A percentile compares a stretch with the other conserved stretches of the same genome.
These are phyloP conservation scores for Eupristina koningsbergeri DNA, from an alignment of 1,140 invertebrate species.

Conservation along the genomic window DNA sequence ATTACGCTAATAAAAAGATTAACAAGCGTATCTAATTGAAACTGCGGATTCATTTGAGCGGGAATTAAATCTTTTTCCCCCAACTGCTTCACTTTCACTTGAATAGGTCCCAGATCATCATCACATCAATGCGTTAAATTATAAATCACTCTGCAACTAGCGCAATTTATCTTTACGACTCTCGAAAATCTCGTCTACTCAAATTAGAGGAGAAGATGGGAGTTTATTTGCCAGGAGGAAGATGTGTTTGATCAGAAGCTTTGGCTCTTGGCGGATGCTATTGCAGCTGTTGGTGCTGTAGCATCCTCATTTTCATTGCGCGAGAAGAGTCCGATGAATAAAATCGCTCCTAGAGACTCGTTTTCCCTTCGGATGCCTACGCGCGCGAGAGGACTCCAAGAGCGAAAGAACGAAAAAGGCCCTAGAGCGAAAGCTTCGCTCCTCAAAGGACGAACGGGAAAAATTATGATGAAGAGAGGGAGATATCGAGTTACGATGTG, in stretches of 20 bases:
- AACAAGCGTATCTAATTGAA: not conserved
- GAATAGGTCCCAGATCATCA: not conserved
- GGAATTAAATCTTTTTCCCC: not conserved
- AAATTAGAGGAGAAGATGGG: not conserved
- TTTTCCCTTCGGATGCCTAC: slow-evolving; percentile 54
- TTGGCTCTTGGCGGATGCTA: no score
- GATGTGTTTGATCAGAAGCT: not conserved
- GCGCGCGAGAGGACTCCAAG: not conserved
- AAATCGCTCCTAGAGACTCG: slow-evolving; percentile 27
- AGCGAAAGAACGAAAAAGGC: slow-evolving; percentile 39
- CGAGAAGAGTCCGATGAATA: not conserved
- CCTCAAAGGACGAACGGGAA: slow-evolving; percentile 42
- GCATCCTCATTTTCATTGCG: no score
- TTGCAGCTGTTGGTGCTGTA: not conserved
- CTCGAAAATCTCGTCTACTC: not conserved
- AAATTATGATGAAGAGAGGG: slow-evolving; percentile 38
- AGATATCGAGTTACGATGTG: slow-evolving; percentile 10
- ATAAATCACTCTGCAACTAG: not conserved
- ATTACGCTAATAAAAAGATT: not conserved
- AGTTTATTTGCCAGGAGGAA: not conserved
- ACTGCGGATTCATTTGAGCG: not conserved
- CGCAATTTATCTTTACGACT: no score
- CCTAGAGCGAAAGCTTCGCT: slow-evolving; percentile 51
- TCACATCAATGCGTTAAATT: not conserved
- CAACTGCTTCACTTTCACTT: not conserved